Percentiles rank a stretch among this genome's conserved stretches.
Evolutionary conservation across 2,113 vertebrate genomes (phyloP).

Genomic region (Mobula birostris): DNA sequence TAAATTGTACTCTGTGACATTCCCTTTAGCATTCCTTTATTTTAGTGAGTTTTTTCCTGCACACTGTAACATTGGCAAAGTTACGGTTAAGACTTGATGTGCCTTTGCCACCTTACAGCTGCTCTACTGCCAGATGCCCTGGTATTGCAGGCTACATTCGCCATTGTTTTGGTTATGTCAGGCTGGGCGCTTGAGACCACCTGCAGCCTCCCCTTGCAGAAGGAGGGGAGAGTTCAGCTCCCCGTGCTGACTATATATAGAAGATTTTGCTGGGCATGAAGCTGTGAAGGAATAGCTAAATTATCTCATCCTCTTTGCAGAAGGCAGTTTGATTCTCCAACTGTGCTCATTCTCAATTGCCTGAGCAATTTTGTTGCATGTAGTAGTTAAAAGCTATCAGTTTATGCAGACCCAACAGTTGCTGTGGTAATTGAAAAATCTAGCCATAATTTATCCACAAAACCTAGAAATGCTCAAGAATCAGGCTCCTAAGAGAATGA

Average conservation of each 20-base stretch:
- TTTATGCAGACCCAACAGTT: background rate
- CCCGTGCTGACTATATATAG: background rate
- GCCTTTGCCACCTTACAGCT: background rate
- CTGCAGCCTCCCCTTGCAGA: background rate
- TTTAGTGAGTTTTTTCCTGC: background rate
- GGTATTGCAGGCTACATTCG: background rate
- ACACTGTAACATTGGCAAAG: background rate
- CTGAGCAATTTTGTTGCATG: background rate
- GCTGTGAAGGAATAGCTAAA: background rate
- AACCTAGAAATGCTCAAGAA: background rate
- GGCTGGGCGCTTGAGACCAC: background rate
- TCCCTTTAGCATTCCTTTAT: background rate
- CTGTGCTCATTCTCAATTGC: background rate
- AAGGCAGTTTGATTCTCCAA: background rate
- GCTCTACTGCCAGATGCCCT: too few relatives aligned
- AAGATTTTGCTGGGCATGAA: background rate
- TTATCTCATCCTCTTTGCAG: background rate
- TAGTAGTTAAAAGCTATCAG: background rate
- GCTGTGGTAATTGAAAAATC: background rate
- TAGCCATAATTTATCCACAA: background rate
- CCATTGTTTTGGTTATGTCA: background rate
- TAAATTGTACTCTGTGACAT: background rate
- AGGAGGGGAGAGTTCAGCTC: background rate
- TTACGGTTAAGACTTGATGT: background rate
- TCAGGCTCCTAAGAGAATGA: background rate